These are phyloP conservation scores for Corythornis madagascariensis DNA, from an alignment of 2,113 vertebrate species.

Conservation along the genomic window DNA sequence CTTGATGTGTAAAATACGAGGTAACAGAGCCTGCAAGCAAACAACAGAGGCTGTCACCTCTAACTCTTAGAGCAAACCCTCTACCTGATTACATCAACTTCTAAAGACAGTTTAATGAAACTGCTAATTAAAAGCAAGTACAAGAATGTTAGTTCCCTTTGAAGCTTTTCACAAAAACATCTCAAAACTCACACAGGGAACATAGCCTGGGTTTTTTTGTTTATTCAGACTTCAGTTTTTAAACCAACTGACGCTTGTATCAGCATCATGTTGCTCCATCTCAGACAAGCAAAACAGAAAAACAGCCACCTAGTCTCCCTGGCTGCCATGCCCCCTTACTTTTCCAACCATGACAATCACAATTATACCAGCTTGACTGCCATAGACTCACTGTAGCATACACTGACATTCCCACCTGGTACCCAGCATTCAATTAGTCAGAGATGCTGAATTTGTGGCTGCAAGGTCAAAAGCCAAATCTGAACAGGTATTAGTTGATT, in stretches of 20 bases:
- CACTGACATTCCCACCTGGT: slow-evolving; percentile 41
- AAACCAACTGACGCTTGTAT: neutral
- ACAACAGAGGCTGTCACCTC: neutral
- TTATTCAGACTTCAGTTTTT: neutral
- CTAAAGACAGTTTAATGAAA: neutral
- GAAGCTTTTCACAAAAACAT: neutral
- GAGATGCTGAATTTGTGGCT: slow-evolving; percentile 28
- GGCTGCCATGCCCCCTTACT: neutral
- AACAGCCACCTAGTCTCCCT: neutral
- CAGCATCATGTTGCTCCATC: neutral
- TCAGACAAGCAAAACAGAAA: slow-evolving; percentile 16
- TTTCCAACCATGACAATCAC: slow-evolving; percentile 30
- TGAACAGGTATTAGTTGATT: slow-evolving; percentile 39
- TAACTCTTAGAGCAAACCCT: neutral
- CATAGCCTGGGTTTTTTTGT: neutral
- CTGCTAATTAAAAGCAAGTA: neutral
- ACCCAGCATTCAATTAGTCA: slow-evolving; percentile 44
- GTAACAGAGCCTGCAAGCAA: neutral
- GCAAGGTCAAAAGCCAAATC: slow-evolving; percentile 67
- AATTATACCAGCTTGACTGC: slow-evolving; percentile 33
- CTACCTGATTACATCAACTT: neutral
- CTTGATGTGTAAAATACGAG: neutral
- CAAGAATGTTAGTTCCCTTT: neutral
- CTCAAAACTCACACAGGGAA: neutral
- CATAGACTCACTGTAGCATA: slow-evolving; percentile 36